Evolutionary conservation across 2,113 vertebrate genomes (phyloP).

Genomic region (Chiloscyllium plagiosum): DNA sequence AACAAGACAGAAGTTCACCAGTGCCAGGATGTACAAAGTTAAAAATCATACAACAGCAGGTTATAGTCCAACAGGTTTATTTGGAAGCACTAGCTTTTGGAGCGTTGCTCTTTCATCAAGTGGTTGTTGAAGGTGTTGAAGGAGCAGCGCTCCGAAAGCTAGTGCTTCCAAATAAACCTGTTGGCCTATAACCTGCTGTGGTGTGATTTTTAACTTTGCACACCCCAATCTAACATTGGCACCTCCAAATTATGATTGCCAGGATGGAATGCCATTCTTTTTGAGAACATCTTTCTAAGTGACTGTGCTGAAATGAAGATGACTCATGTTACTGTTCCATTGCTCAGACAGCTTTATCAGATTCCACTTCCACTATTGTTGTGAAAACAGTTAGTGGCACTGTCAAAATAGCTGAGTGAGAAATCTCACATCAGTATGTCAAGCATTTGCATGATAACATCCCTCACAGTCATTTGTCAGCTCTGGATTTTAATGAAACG

Average conservation of each 20-base stretch:
- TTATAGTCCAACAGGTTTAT: too few relatives aligned
- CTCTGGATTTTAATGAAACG: neutral
- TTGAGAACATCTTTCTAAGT: neutral
- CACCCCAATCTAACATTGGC: too few relatives aligned
- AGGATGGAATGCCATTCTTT: neutral
- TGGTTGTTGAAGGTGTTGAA: too few relatives aligned
- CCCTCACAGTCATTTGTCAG: neutral
- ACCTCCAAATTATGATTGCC: too few relatives aligned
- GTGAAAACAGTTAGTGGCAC: neutral
- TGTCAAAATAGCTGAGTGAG: slow-evolving; percentile 7
- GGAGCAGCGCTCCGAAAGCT: too few relatives aligned
- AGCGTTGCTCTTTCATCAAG: too few relatives aligned
- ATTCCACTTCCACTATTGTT: slow-evolving; percentile 25
- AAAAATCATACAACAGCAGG: too few relatives aligned
- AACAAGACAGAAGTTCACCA: neutral
- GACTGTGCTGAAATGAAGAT: neutral
- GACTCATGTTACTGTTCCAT: neutral
- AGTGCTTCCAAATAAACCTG: too few relatives aligned
- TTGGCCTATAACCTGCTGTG: too few relatives aligned
- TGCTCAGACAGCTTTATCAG: neutral
- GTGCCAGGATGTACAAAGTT: too few relatives aligned
- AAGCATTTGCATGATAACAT: neutral
- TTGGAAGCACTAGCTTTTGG: too few relatives aligned
- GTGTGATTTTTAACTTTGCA: too few relatives aligned
- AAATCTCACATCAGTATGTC: neutral